Percentiles rank a stretch among this genome's conserved stretches.
Evolutionary conservation across 2,888 invertebrate species (phyloP).

Genomic region (Limnephilus lunatus): DNA sequence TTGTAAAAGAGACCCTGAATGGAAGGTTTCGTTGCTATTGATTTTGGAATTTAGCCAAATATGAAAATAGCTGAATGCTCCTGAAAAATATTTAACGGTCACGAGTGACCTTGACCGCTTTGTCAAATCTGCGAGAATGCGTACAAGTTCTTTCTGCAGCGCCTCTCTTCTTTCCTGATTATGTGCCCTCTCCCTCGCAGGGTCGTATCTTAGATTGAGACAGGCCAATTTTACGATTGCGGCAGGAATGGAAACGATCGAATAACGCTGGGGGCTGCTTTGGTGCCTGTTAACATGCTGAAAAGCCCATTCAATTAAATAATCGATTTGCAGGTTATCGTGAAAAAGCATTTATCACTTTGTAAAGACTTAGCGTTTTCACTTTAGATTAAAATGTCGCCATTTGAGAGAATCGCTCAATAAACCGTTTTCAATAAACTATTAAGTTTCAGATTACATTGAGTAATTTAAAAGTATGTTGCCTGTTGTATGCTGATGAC

Average conservation of each 20-base stretch:
- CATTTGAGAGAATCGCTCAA: background rate
- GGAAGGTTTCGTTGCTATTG: constrained; percentile 37
- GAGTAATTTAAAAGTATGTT: too few relatives aligned
- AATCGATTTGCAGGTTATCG: background rate
- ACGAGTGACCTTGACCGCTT: constrained; percentile 43
- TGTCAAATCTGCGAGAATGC: constrained; percentile 29
- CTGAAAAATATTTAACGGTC: constrained; percentile 48
- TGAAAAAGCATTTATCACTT: constrained; percentile 5
- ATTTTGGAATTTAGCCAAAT: constrained; percentile 49
- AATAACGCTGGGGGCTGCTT: background rate
- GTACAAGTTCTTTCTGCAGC: constrained; percentile 4
- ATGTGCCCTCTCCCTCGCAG: background rate
- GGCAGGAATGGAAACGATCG: background rate
- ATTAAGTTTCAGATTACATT: too few relatives aligned
- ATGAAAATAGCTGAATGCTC: constrained; percentile 48
- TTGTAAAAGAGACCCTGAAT: constrained; percentile 28
- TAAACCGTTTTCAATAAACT: background rate
- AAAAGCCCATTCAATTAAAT: constrained; percentile 6
- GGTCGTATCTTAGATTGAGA: background rate
- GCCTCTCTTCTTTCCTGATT: background rate
- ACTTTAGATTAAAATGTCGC: background rate
- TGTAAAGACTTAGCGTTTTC: background rate
- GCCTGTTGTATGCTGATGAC: too few relatives aligned
- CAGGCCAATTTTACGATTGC: background rate
- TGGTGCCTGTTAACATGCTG: background rate